Conservation (phyloP, 2,113 vertebrate species). For the Toxostoma redivivum region DNA sequence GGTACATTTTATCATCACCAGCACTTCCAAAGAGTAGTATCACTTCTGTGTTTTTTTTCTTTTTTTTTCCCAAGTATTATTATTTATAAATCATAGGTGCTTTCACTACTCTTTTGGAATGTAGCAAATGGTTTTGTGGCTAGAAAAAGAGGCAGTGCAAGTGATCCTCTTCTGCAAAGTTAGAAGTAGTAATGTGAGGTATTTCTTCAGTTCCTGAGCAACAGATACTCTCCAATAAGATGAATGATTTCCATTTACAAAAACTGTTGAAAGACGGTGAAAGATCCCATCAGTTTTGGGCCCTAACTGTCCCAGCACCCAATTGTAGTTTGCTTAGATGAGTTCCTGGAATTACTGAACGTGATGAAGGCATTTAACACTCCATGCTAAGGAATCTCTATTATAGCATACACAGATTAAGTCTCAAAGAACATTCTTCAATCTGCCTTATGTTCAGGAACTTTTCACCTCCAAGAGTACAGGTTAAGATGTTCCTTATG, state of each 20-base stretch:
- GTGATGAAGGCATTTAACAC: background rate
- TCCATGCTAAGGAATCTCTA: background rate
- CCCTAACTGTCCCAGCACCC: background rate
- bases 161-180: background rate
- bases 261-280: background rate
- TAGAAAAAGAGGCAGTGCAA: background rate
- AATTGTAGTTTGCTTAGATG: background rate
- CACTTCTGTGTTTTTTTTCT: background rate
- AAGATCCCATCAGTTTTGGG: background rate
- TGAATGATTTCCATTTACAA: background rate
- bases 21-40: background rate
- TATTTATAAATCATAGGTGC: background rate
- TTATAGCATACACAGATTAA: background rate
- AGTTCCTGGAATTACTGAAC: background rate
- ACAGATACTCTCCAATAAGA: background rate
- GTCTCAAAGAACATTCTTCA: background rate
- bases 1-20: background rate
- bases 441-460: background rate
- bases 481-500: background rate
- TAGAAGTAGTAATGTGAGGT: background rate
- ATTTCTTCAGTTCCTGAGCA: background rate
- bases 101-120: background rate
- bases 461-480: background rate
- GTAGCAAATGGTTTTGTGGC: background rate
- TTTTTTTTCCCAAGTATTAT: background rate